A percentile compares a stretch with the other conserved stretches of the same genome.
These are phyloP conservation scores for Pyrocephalus nanus DNA, from an alignment of 2,797 vertebrate genomes.

Conservation along the genomic window DNA sequence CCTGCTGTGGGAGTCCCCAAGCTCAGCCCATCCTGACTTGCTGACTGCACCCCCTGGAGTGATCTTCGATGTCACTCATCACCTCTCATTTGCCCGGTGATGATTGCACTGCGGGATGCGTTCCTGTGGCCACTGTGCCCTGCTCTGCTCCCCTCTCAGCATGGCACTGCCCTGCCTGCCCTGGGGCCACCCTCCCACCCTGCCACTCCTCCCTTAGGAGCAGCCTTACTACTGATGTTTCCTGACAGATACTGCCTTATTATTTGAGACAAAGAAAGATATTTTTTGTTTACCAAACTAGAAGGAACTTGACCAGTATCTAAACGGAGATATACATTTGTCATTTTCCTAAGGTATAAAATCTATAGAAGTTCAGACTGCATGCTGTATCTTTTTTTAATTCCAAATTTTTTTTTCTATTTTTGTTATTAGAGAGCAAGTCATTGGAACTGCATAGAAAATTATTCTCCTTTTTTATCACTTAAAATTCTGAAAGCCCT, in stretches of 20 bases:
- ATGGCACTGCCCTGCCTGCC: no score
- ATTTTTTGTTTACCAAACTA: neutral
- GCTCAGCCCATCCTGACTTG: neutral
- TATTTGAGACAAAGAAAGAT: neutral
- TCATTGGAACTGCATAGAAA: neutral
- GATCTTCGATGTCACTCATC: accelerated
- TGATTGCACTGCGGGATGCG: accelerated
- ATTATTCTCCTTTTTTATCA: neutral
- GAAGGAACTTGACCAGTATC: neutral
- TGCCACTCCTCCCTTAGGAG: accelerated
- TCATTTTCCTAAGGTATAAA: neutral
- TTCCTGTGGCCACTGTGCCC: neutral
- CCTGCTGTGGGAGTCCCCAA: accelerated
- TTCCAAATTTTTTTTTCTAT: accelerated
- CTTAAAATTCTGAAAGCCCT: neutral
- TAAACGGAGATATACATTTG: neutral
- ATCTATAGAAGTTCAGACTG: neutral
- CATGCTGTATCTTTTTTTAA: neutral
- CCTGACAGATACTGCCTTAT: neutral
- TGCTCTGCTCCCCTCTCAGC: neutral
- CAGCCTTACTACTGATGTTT: neutral
- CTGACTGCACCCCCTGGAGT: neutral
- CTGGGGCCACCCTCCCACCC: neutral
- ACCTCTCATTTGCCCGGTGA: accelerated
- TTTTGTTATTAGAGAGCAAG: neutral